Conservation (phyloP, 2,113 vertebrate genomes). For the Pseudorhombus dupliciocellatus region DNA sequence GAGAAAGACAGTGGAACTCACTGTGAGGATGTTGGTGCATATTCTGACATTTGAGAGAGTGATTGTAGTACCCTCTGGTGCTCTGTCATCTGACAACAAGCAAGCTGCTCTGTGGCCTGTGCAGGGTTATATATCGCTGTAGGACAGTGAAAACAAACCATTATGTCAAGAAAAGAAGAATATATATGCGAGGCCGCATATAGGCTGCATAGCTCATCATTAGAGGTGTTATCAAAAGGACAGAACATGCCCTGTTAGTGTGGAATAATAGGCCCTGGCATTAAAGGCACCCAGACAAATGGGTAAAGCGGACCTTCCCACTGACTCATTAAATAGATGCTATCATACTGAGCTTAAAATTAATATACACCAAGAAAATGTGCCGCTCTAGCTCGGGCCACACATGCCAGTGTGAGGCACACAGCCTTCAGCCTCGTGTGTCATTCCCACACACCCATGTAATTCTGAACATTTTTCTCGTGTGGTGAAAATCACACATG, state of each 20-base stretch:
- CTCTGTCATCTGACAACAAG: slow-evolving; percentile 39
- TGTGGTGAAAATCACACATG: slow-evolving; percentile 32
- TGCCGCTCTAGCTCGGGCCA: slow-evolving; percentile 47
- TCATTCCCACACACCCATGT: slow-evolving; percentile 25
- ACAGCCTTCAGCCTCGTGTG: slow-evolving; percentile 46
- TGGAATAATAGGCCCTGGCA: slow-evolving; percentile 44
- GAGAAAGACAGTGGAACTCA: slow-evolving; percentile 48
- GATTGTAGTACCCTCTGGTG: slow-evolving; percentile 20
- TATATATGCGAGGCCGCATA: slow-evolving; percentile 9
- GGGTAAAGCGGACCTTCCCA: slow-evolving; percentile 54
- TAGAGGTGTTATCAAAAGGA: slow-evolving; percentile 31
- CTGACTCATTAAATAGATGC: slow-evolving; percentile 75
- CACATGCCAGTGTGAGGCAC: slow-evolving; percentile 46
- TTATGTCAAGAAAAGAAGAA: slow-evolving; percentile 13
- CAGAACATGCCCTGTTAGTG: slow-evolving; percentile 37
- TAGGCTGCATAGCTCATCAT: slow-evolving; percentile 32
- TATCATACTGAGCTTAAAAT: slow-evolving; percentile 57
- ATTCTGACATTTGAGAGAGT: slow-evolving; percentile 54
- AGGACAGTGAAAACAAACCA: slow-evolving; percentile 20
- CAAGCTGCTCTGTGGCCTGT: slow-evolving; percentile 22
- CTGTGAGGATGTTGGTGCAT: slow-evolving; percentile 34
- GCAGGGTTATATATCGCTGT: not conserved
- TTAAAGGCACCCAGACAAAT: slow-evolving; percentile 48
- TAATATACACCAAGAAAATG: slow-evolving; percentile 61
- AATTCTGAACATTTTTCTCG: slow-evolving; percentile 32